phyloP scores from a whole-genome alignment of 2,888 invertebrate species.

The Dynastes tityus region DNA sequence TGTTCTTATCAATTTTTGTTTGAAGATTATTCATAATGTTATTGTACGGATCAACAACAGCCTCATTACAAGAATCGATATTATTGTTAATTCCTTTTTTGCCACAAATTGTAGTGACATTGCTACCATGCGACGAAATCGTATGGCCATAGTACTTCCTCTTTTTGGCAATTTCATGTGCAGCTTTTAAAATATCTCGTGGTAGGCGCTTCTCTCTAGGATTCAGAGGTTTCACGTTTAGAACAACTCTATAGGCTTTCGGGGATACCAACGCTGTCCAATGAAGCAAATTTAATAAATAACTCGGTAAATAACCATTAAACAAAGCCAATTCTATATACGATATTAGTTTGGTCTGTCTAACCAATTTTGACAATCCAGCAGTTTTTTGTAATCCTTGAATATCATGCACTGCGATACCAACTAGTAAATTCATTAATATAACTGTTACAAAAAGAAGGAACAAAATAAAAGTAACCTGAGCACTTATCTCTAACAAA shows the following conservation, averaged over 20 bases:
- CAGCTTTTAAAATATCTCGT: conserved; percentile 84
- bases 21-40: conserved; percentile 75
- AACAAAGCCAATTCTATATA: conserved; percentile 88
- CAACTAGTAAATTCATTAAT: conserved; percentile 88
- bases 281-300: conserved; percentile 81
- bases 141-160: conserved; percentile 81
- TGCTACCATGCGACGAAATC: conserved; percentile 78
- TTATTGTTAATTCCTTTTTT: conserved; percentile 79
- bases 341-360: conserved; percentile 90
- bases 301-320: conserved; percentile 84
- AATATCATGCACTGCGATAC: conserved; percentile 91
- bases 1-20: conserved; percentile 79
- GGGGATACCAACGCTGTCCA: conserved; percentile 87
- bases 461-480: conserved; percentile 86
- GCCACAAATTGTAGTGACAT: conserved; percentile 77
- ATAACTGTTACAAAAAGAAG: conserved; percentile 89
- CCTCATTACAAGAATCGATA: conserved; percentile 66
- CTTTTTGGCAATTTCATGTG: conserved; percentile 86
- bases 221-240: conserved; percentile 88
- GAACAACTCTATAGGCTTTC: conserved; percentile 85
- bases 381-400: conserved; percentile 90
- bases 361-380: conserved; percentile 85
- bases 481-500: conserved; percentile 84
- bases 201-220: conserved; percentile 88
- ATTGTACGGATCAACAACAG: conserved; percentile 63